Conservation (phyloP, 2,113 vertebrate species). For the Centrocercus urophasianus region DNA sequence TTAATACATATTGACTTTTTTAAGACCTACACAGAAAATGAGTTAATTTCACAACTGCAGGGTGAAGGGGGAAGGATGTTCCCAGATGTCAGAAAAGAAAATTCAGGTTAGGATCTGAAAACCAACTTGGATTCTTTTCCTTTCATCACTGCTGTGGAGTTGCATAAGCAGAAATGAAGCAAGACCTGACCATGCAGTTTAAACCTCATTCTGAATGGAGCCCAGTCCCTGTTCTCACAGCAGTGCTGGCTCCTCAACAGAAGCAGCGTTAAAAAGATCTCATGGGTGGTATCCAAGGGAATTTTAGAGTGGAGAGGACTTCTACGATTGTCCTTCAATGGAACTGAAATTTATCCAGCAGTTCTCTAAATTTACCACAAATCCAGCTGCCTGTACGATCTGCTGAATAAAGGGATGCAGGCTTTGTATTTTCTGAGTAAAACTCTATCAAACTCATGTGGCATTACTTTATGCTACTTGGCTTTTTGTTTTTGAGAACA, state of each 20-base stretch:
- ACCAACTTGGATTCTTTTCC: background rate
- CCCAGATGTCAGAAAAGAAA: background rate
- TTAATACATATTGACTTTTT: background rate
- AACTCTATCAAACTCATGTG: background rate
- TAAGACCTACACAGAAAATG: background rate
- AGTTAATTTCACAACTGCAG: background rate
- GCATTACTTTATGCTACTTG: background rate
- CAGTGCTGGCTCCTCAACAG: background rate
- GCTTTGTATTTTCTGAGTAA: background rate
- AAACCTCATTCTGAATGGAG: conserved; percentile 4
- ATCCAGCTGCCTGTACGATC: background rate
- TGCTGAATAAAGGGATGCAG: background rate
- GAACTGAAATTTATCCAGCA: background rate
- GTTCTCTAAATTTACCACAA: background rate
- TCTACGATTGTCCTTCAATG: background rate
- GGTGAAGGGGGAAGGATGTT: background rate
- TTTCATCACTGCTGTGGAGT: background rate
- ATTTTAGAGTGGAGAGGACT: background rate
- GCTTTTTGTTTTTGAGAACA: background rate
- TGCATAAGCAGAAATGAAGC: background rate
- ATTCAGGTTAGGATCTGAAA: background rate
- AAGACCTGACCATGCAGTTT: background rate
- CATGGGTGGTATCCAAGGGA: background rate
- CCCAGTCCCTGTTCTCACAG: background rate
- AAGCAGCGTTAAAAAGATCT: background rate